A percentile compares a stretch with the other conserved stretches of the same genome.
These are phyloP conservation scores for Morphnarchus princeps DNA, from an alignment of 2,113 vertebrate genomes.

Conservation along the genomic window DNA sequence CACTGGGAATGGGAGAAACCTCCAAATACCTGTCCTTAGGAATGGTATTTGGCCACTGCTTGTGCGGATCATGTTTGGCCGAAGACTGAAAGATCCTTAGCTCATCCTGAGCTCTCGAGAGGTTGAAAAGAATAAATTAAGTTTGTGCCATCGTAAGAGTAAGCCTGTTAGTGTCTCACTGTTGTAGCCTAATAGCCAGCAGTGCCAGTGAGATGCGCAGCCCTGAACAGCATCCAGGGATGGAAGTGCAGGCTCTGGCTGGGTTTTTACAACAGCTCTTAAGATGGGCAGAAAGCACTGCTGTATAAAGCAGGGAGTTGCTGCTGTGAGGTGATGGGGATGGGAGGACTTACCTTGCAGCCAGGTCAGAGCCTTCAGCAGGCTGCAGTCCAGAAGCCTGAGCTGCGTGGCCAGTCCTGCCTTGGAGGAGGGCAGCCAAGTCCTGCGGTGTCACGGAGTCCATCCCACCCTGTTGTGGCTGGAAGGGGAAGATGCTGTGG, in stretches of 20 bases:
- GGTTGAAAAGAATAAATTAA: neutral
- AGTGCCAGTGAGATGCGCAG: neutral
- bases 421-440: neutral
- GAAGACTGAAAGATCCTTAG: neutral
- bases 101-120: neutral
- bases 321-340: neutral
- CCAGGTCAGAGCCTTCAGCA: neutral
- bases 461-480: neutral
- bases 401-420: neutral
- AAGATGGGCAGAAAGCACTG: neutral
- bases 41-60: neutral
- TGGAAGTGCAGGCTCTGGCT: neutral
- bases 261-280: neutral
- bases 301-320: neutral
- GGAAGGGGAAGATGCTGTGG: neutral
- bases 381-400: neutral
- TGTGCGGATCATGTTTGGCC: rapidly evolving
- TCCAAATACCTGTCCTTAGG: neutral
- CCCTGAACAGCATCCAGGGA: neutral
- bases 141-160: neutral
- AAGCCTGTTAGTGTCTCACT: neutral
- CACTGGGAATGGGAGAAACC: neutral
- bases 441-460: neutral
- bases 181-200: neutral
- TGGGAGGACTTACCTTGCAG: neutral